Evolutionary conservation across 2,113 vertebrate species (phyloP), one percentile per base, ranked within the genome.

Genomic region (Dicrurus megarhynchus): DNA sequence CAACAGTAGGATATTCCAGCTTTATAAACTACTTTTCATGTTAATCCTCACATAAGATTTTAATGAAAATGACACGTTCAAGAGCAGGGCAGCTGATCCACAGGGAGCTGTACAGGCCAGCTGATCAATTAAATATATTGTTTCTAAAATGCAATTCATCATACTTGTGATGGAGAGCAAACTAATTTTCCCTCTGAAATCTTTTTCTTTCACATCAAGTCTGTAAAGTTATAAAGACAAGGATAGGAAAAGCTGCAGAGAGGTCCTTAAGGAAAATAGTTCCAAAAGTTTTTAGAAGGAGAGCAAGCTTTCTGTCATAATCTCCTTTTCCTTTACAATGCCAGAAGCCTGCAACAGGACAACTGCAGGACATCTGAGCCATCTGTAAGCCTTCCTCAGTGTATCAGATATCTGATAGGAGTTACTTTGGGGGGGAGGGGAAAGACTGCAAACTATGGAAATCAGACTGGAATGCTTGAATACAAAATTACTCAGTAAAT

Each of bases 401-500:
- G 9, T 35, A 85, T 75, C 67, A 52, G 53, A 22, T 24, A 79
- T 2, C 16, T 4, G 13, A 74, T 11, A 61, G 0, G 0, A 4
- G 4, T 52, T 63, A 53, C 32, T 15, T 9, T 16, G 5, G 50
- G 41, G 19, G 6, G 7, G 4, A 10, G 39, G 39, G 39, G 11
- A 26, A 11, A 8, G 11, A 74, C 56, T 27, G 30, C 46, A 44
- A 70, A 61, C 33, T 23, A 7, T 0, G 2, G 57, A 70, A 79
- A 26, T 33, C 41, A 70, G 56, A 44, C 52, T 7, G 19, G 9
- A 80, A 80, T 60, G 44, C 30, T 6, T 52, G 10, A 80, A 76
- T 64, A 57, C 24, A 76, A 73, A 10, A 17, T 59, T 52, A 26
- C 16, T 73, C 49, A 64, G 47, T 55, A 75, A 67, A 74, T 0